Evolutionary conservation across 2,797 vertebrate genomes (phyloP).

Genomic region (Phoeniculus purpureus): DNA sequence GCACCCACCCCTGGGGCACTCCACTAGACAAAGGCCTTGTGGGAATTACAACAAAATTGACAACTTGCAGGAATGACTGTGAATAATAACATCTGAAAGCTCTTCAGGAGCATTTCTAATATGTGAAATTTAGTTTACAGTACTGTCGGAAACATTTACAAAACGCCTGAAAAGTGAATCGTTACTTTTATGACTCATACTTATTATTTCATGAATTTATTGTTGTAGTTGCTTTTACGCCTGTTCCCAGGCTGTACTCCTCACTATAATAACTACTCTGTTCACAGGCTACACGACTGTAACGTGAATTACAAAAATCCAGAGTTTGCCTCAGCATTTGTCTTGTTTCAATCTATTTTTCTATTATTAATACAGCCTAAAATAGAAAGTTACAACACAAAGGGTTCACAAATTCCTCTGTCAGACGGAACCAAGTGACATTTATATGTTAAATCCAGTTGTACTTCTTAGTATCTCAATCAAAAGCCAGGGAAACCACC

Average conservation of each 20-base stretch:
- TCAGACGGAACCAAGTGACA: background rate
- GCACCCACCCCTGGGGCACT: too few species aligned
- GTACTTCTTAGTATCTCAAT: background rate
- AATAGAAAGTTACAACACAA: background rate
- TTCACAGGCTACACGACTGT: background rate
- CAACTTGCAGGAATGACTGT: background rate
- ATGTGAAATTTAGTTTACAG: background rate
- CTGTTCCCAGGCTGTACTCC: background rate
- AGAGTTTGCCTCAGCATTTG: background rate
- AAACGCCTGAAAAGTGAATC: slow-evolving; percentile 25
- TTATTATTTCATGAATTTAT: background rate
- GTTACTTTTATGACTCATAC: slow-evolving; percentile 18
- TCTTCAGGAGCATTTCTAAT: background rate
- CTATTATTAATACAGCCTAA: background rate
- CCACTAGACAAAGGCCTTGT: too few species aligned
- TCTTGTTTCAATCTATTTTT: slow-evolving; percentile 27
- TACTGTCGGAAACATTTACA: slow-evolving; percentile 2
- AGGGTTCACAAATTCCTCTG: background rate
- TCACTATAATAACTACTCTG: background rate
- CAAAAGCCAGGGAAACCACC: slow-evolving; percentile 9
- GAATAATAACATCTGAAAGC: slow-evolving; percentile 29
- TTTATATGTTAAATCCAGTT: slow-evolving; percentile 22
- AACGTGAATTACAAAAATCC: background rate
- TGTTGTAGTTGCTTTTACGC: background rate
- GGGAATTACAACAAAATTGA: too few species aligned